Percentiles rank a stretch among this genome's conserved stretches.
Conservation (phyloP, 2,797 vertebrate species). For the Neopelma chrysocephalum region DNA sequence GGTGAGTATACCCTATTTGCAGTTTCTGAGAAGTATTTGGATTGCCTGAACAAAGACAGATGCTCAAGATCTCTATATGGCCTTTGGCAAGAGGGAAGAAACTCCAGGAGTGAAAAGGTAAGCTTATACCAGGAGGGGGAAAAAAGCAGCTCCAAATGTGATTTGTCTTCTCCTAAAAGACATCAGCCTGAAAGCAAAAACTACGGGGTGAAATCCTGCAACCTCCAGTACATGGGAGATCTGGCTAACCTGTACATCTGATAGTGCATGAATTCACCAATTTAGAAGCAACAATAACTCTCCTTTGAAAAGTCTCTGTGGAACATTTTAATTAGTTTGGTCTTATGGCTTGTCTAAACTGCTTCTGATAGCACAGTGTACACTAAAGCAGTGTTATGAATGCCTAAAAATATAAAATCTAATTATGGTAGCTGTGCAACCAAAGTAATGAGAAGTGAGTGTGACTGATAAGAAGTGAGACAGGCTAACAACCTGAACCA, state of each 20-base stretch:
- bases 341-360: constrained; percentile 23
- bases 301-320: not conserved
- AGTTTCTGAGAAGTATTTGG: not conserved
- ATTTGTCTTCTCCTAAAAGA: not conserved
- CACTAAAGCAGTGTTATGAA: not conserved
- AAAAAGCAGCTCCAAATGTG: accelerated
- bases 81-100: not conserved
- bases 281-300: not conserved
- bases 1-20: accelerated
- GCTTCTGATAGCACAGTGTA: not conserved
- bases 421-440: constrained; percentile 38
- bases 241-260: not conserved
- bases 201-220: accelerated
- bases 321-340: constrained; percentile 55
- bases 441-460: not conserved
- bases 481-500: constrained; percentile 24
- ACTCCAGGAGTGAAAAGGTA: not conserved
- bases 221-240: not conserved
- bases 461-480: constrained; percentile 45
- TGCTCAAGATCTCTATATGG: not conserved
- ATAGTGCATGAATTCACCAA: not conserved
- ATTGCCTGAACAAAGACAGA: not conserved
- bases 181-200: not conserved
- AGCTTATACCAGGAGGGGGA: not conserved
- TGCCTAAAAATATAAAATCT: constrained; percentile 48